These are phyloP conservation scores for Drosophila diplacantha DNA, from an alignment of 2,888 invertebrate genomes.

Conservation along the genomic window DNA sequence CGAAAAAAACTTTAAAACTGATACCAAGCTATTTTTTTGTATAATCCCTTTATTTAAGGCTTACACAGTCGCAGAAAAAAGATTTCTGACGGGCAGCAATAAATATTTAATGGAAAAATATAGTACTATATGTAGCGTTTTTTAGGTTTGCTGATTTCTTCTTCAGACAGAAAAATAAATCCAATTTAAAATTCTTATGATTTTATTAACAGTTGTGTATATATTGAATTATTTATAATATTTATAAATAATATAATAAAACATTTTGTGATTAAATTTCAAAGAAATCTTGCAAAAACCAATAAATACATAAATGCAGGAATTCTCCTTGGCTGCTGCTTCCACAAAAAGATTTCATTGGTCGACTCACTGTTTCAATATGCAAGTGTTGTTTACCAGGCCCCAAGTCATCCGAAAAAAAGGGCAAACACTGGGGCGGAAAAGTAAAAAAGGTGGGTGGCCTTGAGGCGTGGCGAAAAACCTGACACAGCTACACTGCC, in stretches of 20 bases:
- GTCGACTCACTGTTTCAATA: slow-evolving; percentile 8
- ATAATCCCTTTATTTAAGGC: slow-evolving; percentile 16
- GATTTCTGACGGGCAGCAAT: background rate
- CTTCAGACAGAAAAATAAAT: background rate
- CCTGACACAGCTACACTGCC: slow-evolving; percentile 22
- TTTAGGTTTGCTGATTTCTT: background rate
- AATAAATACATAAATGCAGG: background rate
- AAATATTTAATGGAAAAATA: background rate
- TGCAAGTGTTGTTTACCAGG: slow-evolving; percentile 24
- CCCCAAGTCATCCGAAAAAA: slow-evolving; percentile 33
- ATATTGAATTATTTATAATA: background rate
- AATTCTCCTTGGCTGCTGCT: background rate
- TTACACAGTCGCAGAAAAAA: slow-evolving; percentile 7
- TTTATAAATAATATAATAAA: no score
- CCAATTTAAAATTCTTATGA: background rate
- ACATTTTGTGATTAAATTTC: background rate
- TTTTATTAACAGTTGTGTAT: background rate
- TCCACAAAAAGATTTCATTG: slow-evolving; percentile 6
- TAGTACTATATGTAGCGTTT: background rate
- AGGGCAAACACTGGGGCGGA: slow-evolving; percentile 4
- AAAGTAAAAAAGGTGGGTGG: slow-evolving; percentile 11
- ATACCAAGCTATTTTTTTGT: slow-evolving; percentile 6
- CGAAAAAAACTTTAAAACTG: slow-evolving; percentile 8
- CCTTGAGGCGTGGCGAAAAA: slow-evolving; percentile 6
- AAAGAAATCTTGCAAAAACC: background rate